phyloP scores from a whole-genome alignment of 92 coral and sea anemone species.

The Zoanthus sansibaricus region DNA sequence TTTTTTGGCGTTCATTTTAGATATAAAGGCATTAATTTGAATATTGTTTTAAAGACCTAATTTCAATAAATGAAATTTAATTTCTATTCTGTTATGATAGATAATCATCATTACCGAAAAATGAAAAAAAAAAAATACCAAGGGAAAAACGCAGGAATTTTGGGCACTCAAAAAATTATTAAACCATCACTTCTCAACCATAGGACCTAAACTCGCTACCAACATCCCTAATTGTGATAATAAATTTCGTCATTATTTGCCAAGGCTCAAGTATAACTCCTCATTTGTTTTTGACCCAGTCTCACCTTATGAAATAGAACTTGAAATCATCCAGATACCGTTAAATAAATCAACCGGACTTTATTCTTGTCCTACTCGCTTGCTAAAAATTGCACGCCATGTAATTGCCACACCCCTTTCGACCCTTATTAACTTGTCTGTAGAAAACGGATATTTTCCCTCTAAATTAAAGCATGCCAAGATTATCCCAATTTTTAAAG shows the following conservation, averaged over 20 bases:
- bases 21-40: too few relatives aligned
- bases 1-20: too few relatives aligned
- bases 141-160: too few relatives aligned
- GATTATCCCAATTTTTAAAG: too few relatives aligned
- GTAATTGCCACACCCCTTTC: background rate
- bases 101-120: too few relatives aligned
- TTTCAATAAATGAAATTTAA: too few relatives aligned
- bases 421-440: background rate
- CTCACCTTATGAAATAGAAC: background rate
- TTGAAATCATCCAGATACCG: background rate
- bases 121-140: too few relatives aligned
- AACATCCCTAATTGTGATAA: background rate
- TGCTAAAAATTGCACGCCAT: background rate
- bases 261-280: background rate
- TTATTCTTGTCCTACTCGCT: background rate
- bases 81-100: too few relatives aligned
- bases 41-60: too few relatives aligned
- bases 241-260: background rate
- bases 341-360: background rate
- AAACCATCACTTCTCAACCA: background rate
- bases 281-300: background rate
- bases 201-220: background rate
- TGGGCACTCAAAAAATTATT: too few relatives aligned
- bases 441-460: background rate
- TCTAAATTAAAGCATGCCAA: background rate